Evolutionary conservation across 2,113 vertebrate genomes (phyloP), one percentile per base, ranked within the genome.

Genomic region (Sigmodon hispidus): DNA sequence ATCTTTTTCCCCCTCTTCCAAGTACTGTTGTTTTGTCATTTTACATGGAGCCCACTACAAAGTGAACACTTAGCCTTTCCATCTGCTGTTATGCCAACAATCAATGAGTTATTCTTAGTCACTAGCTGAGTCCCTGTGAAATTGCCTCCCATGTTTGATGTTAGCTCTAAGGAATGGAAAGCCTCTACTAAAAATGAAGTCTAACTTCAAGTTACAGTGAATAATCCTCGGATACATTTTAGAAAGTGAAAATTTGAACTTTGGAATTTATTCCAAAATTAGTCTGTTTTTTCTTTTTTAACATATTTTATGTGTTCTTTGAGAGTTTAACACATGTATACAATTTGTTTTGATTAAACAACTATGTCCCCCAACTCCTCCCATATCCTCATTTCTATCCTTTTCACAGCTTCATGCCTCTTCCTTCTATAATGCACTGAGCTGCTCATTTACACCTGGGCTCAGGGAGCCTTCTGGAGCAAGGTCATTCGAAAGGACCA

Each of bases 21-120:
- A 79, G 22, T 22, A 8, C 0, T 85, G 0, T 59, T 31, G 5
- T 22, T 81, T 83, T 34, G 4, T 19, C 9, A 2, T 0, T 22
- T 86, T 36, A 31, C 7, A 36, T 4, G 79, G 59, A 24, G 10
- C 15, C 8, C 19, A 11, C 15, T 69, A 0, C 6, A 9, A 65
- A 31, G 19, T 13, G 17, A 12, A 0, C 4, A 7, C 48, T 31
- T 12, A 13, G 0, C 40, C 7, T 72, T 26, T 10, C 15, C 26
- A 21, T 13, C 40, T 40, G 22, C 21, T 67, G 15, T 34, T 9
- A 1, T 29, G 6, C 19, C 24, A 59, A 13, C 24, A 26, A 52
- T 24, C 22, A 29, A 48, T 34, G 3, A 12, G 29, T 29, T 7
- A 21, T 1, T 3, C 3, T 13, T 22, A 16, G 8, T 55, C 73